Evolutionary conservation across 2,888 invertebrate genomes (phyloP).

Genomic region (Drosophila anceps): DNA sequence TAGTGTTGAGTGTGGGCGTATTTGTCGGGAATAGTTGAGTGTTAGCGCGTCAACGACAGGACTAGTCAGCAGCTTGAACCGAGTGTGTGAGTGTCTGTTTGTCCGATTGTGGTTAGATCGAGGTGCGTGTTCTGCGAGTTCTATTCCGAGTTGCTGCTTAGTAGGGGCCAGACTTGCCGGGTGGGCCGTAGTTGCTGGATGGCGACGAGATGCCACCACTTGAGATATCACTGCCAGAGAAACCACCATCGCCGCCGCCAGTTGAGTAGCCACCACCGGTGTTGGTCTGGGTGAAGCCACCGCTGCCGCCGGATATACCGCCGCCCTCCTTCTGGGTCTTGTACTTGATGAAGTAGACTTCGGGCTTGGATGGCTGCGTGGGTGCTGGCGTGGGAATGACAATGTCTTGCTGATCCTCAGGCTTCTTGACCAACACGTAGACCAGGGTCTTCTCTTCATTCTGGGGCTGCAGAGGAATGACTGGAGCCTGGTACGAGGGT

Average conservation of each 20-base stretch:
- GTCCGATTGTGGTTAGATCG: conserved; percentile 54
- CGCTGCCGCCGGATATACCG: conserved; percentile 55
- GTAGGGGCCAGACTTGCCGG: conserved; percentile 90
- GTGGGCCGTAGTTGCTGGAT: conserved; percentile 88
- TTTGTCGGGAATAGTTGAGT: conserved; percentile 37
- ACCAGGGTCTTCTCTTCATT: conserved; percentile 95
- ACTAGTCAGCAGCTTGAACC: conserved; percentile 83
- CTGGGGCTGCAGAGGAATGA: conserved; percentile 92
- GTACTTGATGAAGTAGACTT: conserved; percentile 92
- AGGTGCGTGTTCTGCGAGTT: conserved; percentile 46
- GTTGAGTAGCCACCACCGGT: conserved; percentile 59
- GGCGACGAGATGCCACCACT: conserved; percentile 75
- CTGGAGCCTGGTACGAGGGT: conserved; percentile 92
- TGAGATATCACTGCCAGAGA: conserved; percentile 5
- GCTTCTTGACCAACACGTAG: conserved; percentile 95
- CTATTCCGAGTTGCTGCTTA: conserved; percentile 61
- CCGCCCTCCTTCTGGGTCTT: conserved; percentile 85
- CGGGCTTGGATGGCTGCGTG: conserved; percentile 94
- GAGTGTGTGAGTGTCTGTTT: conserved; percentile 52
- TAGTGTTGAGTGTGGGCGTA: conserved; percentile 39
- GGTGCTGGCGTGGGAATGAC: conserved; percentile 91
- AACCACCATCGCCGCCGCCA: conserved; percentile 7
- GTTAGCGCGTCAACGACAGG: conserved; percentile 72
- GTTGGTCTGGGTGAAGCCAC: conserved; percentile 42
- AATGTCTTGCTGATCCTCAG: conserved; percentile 93